A percentile compares a stretch with the other conserved stretches of the same genome.
Evolutionary conservation across 2,888 invertebrate genomes (phyloP).

Genomic region (Scelioninae gen. 1): DNA sequence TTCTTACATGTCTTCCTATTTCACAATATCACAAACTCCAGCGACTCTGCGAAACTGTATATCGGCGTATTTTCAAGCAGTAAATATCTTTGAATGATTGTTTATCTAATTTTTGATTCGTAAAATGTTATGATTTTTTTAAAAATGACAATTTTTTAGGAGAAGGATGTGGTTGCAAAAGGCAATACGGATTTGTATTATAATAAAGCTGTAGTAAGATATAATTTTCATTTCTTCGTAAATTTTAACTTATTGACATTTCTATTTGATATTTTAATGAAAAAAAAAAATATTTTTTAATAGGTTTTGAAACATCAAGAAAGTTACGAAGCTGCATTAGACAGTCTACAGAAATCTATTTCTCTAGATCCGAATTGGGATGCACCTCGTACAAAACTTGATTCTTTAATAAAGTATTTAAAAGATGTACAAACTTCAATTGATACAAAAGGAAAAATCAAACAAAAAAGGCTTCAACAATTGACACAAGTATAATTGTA

Average conservation of each 20-base stretch:
- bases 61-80: slow-evolving; percentile 92
- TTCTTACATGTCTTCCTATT: slow-evolving; percentile 92
- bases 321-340: slow-evolving; percentile 89
- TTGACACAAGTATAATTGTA: slow-evolving; percentile 86
- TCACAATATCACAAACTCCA: slow-evolving; percentile 90
- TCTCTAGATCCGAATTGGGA: slow-evolving; percentile 91
- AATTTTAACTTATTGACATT: too few relatives aligned
- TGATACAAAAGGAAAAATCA: slow-evolving; percentile 89
- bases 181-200: slow-evolving; percentile 92
- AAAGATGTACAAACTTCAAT: slow-evolving; percentile 88
- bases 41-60: slow-evolving; percentile 89
- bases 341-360: slow-evolving; percentile 88
- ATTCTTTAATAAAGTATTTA: slow-evolving; percentile 88
- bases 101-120: too few relatives aligned
- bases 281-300: background rate
- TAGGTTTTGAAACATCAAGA: slow-evolving; percentile 92
- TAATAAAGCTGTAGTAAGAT: slow-evolving; percentile 92
- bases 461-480: slow-evolving; percentile 89
- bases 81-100: too few relatives aligned
- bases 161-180: slow-evolving; percentile 89
- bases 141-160: too few relatives aligned
- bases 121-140: too few relatives aligned
- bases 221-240: too few relatives aligned
- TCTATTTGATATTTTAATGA: too few relatives aligned
- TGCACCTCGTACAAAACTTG: slow-evolving; percentile 87